Evolutionary conservation across 2,797 vertebrate species (phyloP), one percentile per base, ranked within the genome.

Genomic region (Tapera naevia): DNA sequence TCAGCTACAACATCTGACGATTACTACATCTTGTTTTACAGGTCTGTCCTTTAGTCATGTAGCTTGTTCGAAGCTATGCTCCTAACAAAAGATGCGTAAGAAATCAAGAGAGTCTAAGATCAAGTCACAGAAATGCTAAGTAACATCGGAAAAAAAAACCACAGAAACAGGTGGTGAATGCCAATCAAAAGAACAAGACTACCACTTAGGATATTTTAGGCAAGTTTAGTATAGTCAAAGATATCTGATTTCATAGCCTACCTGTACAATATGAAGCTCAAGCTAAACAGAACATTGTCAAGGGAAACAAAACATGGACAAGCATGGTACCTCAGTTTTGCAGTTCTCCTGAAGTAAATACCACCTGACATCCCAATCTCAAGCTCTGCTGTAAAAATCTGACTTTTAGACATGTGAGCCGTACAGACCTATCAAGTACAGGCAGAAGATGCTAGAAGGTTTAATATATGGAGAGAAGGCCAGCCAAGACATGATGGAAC

Each of bases 111-210:
- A 21, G 50, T 86, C 46, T 39, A 21, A 78, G 76, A 86, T n/a
- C 32, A 83, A 74, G 53, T 17, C 48, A 91, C 86, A 78, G 45
- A 84, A 89, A 69, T 50, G 32, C 37, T 71, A 57, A 50, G 73
- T 32, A 71, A 74, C 33, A 27, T 1, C 30, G 41, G 35, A 33
- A 46, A 61, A 75, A 73, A 60, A 35, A 1, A 5, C 4, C n/a
- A 17, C 1, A 41, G 16, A 56, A 1, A 1, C 5, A 11, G 0
- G 2, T 12, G 48, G 25, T 57, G 10, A 75, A 43, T 2, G 11
- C 10, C n/a, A 27, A 60, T 51, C 16, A 66, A 80, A 75, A 13
- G 11, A 71, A 56, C 28, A 82, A 62, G 22, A 46, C 11, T 22
- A 54, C 33, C 35, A 78, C 35, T 13, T 21, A 43, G 14, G 24